A percentile compares a stretch with the other conserved stretches of the same genome.
Evolutionary conservation across 2,797 vertebrate genomes (phyloP).

Genomic region (Xyrichtys novacula): DNA sequence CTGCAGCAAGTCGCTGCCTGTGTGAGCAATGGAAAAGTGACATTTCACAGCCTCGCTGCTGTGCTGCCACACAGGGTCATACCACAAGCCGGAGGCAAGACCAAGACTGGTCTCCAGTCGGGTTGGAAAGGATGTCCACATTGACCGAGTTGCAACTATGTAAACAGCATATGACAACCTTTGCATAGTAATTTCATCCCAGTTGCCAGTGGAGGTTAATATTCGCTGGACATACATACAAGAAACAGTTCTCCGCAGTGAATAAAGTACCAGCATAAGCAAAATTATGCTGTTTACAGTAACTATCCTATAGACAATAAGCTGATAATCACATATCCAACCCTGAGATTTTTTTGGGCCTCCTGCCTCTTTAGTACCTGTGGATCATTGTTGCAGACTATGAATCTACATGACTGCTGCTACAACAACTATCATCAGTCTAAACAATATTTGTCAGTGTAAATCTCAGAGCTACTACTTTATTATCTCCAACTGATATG

Average conservation of each 20-base stretch:
- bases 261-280: neutral
- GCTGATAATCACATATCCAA: too few species aligned
- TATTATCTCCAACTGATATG: too few species aligned
- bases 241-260: neutral
- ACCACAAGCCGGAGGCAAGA: constrained; percentile 48
- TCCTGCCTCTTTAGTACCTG: too few species aligned
- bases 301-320: constrained; percentile 12
- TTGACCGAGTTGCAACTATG: constrained; percentile 17
- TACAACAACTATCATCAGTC: too few species aligned
- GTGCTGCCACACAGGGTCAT: constrained; percentile 54
- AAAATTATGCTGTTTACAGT: constrained; percentile 16
- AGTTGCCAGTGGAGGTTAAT: neutral
- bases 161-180: constrained; percentile 20
- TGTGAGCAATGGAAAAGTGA: constrained; percentile 71
- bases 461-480: too few species aligned
- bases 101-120: constrained; percentile 29
- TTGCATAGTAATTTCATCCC: constrained; percentile 30
- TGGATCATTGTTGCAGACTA: too few species aligned
- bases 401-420: too few species aligned
- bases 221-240: neutral
- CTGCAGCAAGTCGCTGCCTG: constrained; percentile 60
- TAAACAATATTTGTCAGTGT: too few species aligned
- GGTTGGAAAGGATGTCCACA: constrained; percentile 14
- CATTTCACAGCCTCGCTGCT: constrained; percentile 75
- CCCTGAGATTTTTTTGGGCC: too few species aligned